Conservation (phyloP, 2,797 vertebrate species). For the Myotis pilosus region DNA sequence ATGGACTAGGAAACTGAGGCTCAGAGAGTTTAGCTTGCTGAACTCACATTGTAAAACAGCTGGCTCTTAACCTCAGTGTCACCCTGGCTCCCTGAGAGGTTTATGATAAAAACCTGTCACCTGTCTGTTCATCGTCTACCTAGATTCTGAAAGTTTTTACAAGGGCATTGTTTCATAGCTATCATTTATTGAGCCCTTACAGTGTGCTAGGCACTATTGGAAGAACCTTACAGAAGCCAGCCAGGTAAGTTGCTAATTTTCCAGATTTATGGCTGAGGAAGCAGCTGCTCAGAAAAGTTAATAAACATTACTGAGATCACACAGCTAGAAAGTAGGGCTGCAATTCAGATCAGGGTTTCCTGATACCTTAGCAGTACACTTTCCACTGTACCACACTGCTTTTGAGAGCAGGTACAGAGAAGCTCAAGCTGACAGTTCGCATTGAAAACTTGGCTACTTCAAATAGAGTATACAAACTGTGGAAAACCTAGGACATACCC, state of each 20-base stretch:
- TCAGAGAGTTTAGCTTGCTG: not conserved
- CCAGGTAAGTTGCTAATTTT: not conserved
- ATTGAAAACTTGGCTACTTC: not conserved
- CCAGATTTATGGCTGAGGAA: not conserved
- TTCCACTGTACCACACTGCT: not conserved
- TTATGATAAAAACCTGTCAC: not conserved
- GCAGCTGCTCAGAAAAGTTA: not conserved
- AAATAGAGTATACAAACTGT: not conserved
- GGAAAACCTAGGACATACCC: not conserved
- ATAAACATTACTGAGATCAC: not conserved
- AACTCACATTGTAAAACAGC: not conserved
- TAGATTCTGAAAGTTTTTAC: not conserved
- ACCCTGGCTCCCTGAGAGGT: not conserved
- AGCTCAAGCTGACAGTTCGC: not conserved
- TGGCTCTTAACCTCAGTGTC: not conserved
- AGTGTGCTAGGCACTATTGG: not conserved
- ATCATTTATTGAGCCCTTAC: not conserved
- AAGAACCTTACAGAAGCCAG: not conserved
- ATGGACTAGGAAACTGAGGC: not conserved
- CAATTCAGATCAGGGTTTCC: not conserved
- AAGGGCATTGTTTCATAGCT: not conserved
- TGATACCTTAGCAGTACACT: not conserved
- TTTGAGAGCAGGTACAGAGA: not conserved
- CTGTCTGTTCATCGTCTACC: not conserved
- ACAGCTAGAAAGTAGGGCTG: not conserved